Evolutionary conservation across 2,797 vertebrate species (phyloP), one percentile per base, ranked within the genome.

Genomic region (Octomys mimax): DNA sequence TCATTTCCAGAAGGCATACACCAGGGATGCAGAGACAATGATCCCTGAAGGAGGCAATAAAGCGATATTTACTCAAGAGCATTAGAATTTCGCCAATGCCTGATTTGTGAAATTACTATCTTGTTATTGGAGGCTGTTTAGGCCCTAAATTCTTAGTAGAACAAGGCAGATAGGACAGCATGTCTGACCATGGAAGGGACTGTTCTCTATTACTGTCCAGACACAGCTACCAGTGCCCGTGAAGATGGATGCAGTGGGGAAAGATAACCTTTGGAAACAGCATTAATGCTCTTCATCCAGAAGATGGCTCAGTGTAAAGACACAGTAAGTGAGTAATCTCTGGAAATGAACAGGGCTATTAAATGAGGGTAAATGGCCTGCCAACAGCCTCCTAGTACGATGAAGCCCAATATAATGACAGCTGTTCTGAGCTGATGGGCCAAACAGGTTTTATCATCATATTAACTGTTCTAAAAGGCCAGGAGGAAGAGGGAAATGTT

Each of bases 381-480:
- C 90, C 97, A 95, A 98, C 85, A 97, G 95, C 54, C 96, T 84
- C 79, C 78, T 49, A 64, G 54, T 77, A 93, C 95, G 95, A 71
- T 10, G 92, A 95, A 91, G 96, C 92, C 96, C 0, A 0, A 94
- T 61, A 96, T 98, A 98, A 98, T 97, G 96, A 97, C 33, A 13
- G 92, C 93, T 98, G 97, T 98, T 98, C 96, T 73, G 98, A 98
- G 94, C 97, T 97, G 98, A 98, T 97, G 98, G 97, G 90, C 97
- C 97, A 95, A 98, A 98, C 94, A 98, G 96, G 89, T 98, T 98
- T 98, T 98, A 98, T 98, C 97, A 97, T 97, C 95, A 16, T 97
- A 98, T 97, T 97, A 98, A 98, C 97, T 97, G 96, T 96, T 96
- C 96, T 84, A 96, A 98, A 98, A 98, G 98, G 98, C 98, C 97